Conservation (phyloP, 2,113 vertebrate species). For the Platysternon megacephalum region DNA sequence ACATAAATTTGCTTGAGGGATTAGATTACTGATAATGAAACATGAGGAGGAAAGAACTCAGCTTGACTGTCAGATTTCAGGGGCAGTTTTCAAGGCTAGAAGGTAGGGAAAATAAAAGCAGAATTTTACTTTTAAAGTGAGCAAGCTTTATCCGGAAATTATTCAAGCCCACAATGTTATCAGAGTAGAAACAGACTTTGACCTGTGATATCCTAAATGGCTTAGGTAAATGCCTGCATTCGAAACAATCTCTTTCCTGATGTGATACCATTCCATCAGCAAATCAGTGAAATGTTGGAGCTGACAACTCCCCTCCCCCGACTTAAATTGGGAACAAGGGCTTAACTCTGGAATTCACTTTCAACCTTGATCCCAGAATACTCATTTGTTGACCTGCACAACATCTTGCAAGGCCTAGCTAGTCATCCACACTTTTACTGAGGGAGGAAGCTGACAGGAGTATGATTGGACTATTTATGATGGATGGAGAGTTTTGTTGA, state of each 20-base stretch:
- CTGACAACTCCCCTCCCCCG: too few relatives aligned
- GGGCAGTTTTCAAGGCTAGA: background rate
- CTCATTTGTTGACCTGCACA: background rate
- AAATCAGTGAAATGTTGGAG: background rate
- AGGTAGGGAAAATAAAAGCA: background rate
- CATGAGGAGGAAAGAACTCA: background rate
- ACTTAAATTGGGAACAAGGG: background rate
- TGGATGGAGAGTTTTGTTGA: background rate
- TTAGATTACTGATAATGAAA: background rate
- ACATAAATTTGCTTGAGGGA: background rate
- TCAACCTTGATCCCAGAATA: background rate
- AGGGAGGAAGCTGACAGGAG: too few relatives aligned
- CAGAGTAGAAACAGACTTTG: background rate
- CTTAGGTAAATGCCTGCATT: background rate
- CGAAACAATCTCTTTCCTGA: background rate
- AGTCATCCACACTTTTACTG: too few relatives aligned
- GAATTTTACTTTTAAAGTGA: background rate
- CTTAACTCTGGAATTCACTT: background rate
- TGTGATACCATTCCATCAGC: background rate
- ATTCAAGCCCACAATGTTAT: background rate
- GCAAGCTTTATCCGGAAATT: background rate
- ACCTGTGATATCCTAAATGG: background rate
- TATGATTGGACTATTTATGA: too few relatives aligned
- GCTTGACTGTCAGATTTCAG: background rate
- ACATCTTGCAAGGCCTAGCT: too few relatives aligned